Evolutionary conservation across 2,888 invertebrate genomes (phyloP).

Genomic region (Caradrina kadenii): DNA sequence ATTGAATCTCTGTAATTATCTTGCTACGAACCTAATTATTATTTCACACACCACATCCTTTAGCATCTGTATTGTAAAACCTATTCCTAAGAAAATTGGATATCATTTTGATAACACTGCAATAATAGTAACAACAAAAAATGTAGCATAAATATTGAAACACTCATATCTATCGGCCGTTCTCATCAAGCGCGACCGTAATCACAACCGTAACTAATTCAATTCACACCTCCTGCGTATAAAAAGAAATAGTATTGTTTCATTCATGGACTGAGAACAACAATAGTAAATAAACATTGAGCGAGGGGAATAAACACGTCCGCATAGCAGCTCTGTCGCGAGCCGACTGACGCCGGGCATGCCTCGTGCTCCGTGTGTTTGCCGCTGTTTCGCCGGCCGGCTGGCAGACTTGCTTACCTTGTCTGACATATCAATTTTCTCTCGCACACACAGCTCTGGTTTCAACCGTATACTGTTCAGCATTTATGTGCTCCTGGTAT

Average conservation of each 20-base stretch:
- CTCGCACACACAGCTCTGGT: conserved; percentile 76
- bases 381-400: conserved; percentile 60
- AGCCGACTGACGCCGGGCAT: conserved; percentile 52
- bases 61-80: not conserved
- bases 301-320: conserved; percentile 45
- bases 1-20: not conserved
- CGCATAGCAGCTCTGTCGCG: conserved; percentile 53
- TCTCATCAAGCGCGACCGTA: conserved; percentile 54
- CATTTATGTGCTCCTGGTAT: conserved; percentile 85
- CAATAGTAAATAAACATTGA: conserved; percentile 45
- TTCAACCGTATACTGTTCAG: conserved; percentile 71
- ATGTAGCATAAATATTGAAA: conserved; percentile 38
- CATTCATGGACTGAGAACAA: conserved; percentile 32
- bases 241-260: conserved; percentile 44
- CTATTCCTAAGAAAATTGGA: conserved; percentile 6
- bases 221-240: conserved; percentile 65
- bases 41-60: not conserved
- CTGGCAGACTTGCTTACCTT: conserved; percentile 83
- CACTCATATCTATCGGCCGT: conserved; percentile 48
- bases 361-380: conserved; percentile 36
- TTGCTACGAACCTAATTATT: not conserved
- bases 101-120: conserved; percentile 14
- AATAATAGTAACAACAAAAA: conserved; percentile 35
- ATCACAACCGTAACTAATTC: conserved; percentile 65
- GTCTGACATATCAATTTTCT: conserved; percentile 85